Evolutionary conservation across 2,113 vertebrate genomes (phyloP).

Genomic region (Myrmecophaga tridactyla): DNA sequence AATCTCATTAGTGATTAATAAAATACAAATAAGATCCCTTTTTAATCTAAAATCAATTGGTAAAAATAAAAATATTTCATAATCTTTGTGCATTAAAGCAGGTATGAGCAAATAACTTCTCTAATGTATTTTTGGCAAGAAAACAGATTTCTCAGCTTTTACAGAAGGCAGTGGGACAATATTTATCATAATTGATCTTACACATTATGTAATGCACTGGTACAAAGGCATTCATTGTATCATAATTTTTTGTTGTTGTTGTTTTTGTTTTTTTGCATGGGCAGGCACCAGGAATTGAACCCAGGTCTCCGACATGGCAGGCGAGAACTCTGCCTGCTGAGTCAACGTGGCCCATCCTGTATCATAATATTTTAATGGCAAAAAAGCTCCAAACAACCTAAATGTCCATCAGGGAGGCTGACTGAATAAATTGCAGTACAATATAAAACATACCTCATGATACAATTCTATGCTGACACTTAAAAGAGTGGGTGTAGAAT

Average conservation of each 20-base stretch:
- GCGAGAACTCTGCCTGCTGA: no score
- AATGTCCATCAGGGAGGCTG: background rate
- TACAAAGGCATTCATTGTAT: background rate
- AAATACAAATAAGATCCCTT: background rate
- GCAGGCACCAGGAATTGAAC: no score
- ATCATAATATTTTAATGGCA: no score
- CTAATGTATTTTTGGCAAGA: background rate
- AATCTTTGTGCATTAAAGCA: background rate
- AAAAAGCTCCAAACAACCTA: background rate
- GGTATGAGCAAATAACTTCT: background rate
- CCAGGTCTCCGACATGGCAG: no score
- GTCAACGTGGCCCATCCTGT: no score
- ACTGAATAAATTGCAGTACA: background rate
- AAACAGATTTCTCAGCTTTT: background rate
- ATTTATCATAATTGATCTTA: background rate
- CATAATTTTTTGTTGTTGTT: no score
- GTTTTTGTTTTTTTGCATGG: no score
- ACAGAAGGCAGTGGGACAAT: background rate
- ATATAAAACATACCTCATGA: no score
- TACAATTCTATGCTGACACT: rapidly evolving
- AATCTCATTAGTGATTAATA: background rate
- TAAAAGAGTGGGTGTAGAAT: background rate
- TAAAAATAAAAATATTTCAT: background rate
- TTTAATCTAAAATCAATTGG: background rate
- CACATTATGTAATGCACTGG: background rate